phyloP scores from a whole-genome alignment of 2,113 vertebrate genomes.

The Rostratula benghalensis region DNA sequence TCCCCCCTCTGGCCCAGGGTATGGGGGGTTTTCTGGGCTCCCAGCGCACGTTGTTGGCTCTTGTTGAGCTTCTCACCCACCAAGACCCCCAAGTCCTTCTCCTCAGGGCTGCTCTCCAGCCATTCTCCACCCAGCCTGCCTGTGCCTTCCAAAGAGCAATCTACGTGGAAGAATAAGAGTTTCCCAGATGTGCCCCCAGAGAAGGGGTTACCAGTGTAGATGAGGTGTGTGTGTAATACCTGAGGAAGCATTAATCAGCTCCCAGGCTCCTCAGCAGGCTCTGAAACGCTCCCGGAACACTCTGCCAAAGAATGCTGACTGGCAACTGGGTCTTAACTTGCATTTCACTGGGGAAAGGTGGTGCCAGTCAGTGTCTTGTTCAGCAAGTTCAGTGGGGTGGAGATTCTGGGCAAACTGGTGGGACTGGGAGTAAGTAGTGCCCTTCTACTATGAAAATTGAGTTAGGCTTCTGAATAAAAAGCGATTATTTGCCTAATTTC shows the following conservation, averaged over 20 bases:
- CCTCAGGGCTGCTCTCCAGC: background rate
- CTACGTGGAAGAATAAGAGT: rapidly evolving
- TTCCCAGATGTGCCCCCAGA: background rate
- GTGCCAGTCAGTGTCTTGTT: background rate
- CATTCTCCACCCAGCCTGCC: background rate
- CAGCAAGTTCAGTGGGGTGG: background rate
- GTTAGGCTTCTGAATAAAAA: background rate
- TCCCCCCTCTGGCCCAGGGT: background rate
- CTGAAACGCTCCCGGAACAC: background rate
- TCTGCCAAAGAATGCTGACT: background rate
- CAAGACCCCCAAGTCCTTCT: background rate
- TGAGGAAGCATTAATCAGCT: background rate
- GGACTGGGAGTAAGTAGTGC: background rate
- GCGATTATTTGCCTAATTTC: constrained; percentile 25
- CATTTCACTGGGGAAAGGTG: background rate
- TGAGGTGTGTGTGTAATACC: rapidly evolving
- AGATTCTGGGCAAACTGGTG: constrained; percentile 40
- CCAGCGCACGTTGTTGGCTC: background rate
- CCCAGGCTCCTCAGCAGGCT: background rate
- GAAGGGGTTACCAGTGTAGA: background rate
- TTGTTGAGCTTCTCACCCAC: background rate
- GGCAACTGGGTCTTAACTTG: background rate
- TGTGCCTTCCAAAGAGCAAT: background rate
- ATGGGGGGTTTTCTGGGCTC: background rate
- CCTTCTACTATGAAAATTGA: background rate